Conservation (phyloP, 2,113 vertebrate genomes). For the Salminus brasiliensis region DNA sequence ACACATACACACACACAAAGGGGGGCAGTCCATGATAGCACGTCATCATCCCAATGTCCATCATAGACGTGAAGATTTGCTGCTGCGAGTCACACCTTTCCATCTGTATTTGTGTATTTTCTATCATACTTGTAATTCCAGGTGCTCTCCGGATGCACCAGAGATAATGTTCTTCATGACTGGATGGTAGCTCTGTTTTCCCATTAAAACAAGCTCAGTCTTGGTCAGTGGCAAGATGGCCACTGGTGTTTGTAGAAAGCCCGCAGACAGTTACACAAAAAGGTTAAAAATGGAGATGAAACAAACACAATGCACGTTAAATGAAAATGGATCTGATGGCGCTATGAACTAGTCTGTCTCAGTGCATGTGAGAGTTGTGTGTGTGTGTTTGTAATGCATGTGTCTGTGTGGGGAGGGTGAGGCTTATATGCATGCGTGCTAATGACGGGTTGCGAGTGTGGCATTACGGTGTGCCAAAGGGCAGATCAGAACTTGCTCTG, state of each 20-base stretch:
- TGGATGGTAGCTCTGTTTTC: background rate
- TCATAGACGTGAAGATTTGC: background rate
- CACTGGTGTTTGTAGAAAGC: background rate
- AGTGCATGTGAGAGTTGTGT: background rate
- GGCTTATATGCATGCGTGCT: slow-evolving; percentile 8
- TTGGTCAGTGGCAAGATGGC: slow-evolving; percentile 20
- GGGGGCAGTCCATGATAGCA: background rate
- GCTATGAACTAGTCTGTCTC: background rate
- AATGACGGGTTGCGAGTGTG: slow-evolving; percentile 6
- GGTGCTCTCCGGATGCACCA: background rate
- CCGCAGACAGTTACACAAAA: background rate
- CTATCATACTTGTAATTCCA: slow-evolving; percentile 7
- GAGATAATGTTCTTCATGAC: background rate
- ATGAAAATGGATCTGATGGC: slow-evolving; percentile 10
- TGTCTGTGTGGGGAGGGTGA: background rate
- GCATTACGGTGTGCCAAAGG: background rate
- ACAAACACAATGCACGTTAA: slow-evolving; percentile 11
- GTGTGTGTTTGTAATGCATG: slow-evolving; percentile 1
- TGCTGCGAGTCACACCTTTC: background rate
- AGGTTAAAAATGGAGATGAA: background rate
- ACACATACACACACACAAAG: background rate
- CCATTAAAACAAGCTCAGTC: slow-evolving; percentile 18
- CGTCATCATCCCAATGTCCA: background rate
- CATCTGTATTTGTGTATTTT: background rate
- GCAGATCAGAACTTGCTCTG: slow-evolving; percentile 84